phyloP scores from a whole-genome alignment of 2,113 vertebrate species.

The Lipophrys pholis region DNA sequence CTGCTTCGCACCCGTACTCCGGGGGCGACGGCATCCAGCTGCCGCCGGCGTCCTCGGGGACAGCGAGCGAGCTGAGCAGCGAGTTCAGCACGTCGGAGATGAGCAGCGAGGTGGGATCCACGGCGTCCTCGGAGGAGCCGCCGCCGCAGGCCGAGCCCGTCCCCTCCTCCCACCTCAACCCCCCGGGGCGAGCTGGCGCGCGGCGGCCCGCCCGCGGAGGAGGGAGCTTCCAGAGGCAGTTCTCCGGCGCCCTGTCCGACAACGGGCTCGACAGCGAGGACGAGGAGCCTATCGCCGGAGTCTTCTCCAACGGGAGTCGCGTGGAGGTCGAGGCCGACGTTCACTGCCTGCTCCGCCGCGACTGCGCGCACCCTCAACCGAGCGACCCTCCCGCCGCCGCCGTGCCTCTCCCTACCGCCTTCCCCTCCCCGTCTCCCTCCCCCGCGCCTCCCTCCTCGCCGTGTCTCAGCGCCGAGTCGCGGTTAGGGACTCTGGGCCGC shows the following conservation, averaged over 20 bases:
- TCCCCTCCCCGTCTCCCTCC: slow-evolving; percentile 80
- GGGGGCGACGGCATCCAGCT: slow-evolving; percentile 73
- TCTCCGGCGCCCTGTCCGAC: slow-evolving; percentile 96
- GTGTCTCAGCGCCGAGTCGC: slow-evolving; percentile 86
- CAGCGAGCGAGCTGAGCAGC: slow-evolving; percentile 87
- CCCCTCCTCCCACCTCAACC: slow-evolving; percentile 81
- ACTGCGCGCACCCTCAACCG: slow-evolving; percentile 15
- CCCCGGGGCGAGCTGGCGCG: slow-evolving; percentile 67
- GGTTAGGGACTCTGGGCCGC: slow-evolving; percentile 86
- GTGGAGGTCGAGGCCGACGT: slow-evolving; percentile 97
- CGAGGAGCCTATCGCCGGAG: slow-evolving; percentile 94
- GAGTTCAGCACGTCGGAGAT: slow-evolving; percentile 96
- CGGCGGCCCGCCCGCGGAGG: slow-evolving; percentile 71
- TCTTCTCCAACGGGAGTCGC: slow-evolving; percentile 95
- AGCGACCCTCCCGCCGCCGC: slow-evolving; percentile 21
- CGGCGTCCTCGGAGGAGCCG: slow-evolving; percentile 94
- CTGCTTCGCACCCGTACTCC: slow-evolving; percentile 70
- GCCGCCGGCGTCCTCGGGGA: slow-evolving; percentile 85
- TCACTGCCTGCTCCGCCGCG: slow-evolving; percentile 83
- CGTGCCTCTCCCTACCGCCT: slow-evolving; percentile 23
- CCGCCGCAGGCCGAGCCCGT: slow-evolving; percentile 79
- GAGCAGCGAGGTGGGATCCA: slow-evolving; percentile 99
- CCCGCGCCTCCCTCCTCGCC: slow-evolving; percentile 86
- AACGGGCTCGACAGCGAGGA: slow-evolving; percentile 97
- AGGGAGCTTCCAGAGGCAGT: slow-evolving; percentile 91